Evolutionary conservation across 2,888 invertebrate species (phyloP), one percentile per base, ranked within the genome.

Genomic region (Brenthis hecate): DNA sequence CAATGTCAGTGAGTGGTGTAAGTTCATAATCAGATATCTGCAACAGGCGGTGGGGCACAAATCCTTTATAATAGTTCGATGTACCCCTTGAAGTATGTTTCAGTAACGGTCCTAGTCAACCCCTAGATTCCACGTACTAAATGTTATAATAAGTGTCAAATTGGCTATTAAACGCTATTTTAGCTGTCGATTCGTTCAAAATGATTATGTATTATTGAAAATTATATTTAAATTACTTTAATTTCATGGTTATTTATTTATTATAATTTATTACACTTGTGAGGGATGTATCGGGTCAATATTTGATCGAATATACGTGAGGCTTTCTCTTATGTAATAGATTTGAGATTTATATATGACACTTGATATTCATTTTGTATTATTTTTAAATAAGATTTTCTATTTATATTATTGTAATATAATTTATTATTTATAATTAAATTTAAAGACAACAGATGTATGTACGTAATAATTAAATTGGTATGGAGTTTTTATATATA

Each of bases 61-160:
- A 67, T 73, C 75, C 73, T 77, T 79, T 75, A 78, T 82, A 81
- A 76, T 81, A 71, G 78, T 84, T 82, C 78, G 78, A 80, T 86
- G 82, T 89, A 87, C 73, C 85, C 79, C 77, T 89, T 86, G 84
- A 85, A 82, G 71, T 80, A 85, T 84, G 73, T 81, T 80, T 82
- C 87, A 89, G 88, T 89, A 89, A 88, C 84, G 78, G 78, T 80
- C 79, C 90, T 90, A 90, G 90, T 91, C 90, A 90, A 75, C 70
- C 73, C 75, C 69, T 78, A 79, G 77, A 78, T 70, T 72, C 75
- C 74, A 66, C 66, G 54, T 71, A 65, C 56, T 64, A 55, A 61
- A 66, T 66, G 66, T 66, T 66, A 36, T 60, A 58, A 53, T 43
- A 66, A 58, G 58, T 66, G 47, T 61, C 60, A 48, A 66, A 57